Evolutionary conservation across 2,797 vertebrate genomes (phyloP), one percentile per base, ranked within the genome.

Genomic region (Periophthalmus magnuspinnatus): DNA sequence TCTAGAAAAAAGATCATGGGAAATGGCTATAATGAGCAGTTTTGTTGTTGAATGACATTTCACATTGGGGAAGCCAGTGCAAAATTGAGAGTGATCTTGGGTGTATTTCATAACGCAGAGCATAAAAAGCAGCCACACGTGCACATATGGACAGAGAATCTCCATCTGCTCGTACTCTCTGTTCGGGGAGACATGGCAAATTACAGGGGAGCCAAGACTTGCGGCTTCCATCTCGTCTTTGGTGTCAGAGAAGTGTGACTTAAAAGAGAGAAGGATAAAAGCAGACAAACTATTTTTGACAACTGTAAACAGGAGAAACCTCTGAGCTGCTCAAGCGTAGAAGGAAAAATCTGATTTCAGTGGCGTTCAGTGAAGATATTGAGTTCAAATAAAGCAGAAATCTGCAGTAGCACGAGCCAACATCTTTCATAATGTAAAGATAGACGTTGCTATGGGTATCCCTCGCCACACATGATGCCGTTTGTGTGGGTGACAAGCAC

Each of bases 181-280:
- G 81, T 80, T 81, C 34, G 67, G 69, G 68, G 86, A 90, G 84
- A 90, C 84, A 56, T 78, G 84, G 86, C 85, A 89, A 92, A 88
- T 91, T 89, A 91, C 85, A 90, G 88, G 84, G 84, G 82, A 84
- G 82, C 81, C 77, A 87, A 84, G 76, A 76, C 80, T 88, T 89
- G 87, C 69, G 87, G 88, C 84, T 88, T 89, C 79, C 76, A 81
- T 88, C 82, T 87, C 79, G 67, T 84, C 82, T 84, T 85, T 87
- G 80, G 77, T 85, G 89, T 89, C 85, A 77, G 62, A 89, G 79
- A 87, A 82, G 82, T 87, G 89, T 82, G 87, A 89, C 83, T 78
- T 87, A 77, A 89, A 89, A 87, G 77, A 76, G 75, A 81, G 77
- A 73, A 61, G 71, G 80, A 88, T 83, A 70, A 87, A 88, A 84